Base-by-base conservation (phyloP, 1,140 invertebrate genomes). In the Drosophila burlai region DNA sequence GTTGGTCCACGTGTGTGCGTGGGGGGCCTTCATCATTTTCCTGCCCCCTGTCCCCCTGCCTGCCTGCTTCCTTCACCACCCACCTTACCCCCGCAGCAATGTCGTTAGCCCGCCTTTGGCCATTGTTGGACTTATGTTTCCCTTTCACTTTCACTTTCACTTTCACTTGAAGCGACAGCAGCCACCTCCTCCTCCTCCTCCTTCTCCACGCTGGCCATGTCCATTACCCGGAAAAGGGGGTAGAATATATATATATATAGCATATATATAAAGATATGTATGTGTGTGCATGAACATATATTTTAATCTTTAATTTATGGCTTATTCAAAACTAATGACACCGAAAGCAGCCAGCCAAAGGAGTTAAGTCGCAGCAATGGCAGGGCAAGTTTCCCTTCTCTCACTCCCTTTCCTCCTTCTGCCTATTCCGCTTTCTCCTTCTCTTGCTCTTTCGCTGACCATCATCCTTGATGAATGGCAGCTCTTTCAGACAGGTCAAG, bases 261-360 rank as follows among this genome's bases (percentile, higher is more conserved):
- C 38, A 69, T 67, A 46, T 50, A 68, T 54, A 66, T 49, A 71
- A 13, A 29, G n/a, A 21, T 45, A 15, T 36, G 5, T n/a, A 9
- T 24, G 16, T 42, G 15, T 45, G 31, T 34, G 55, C 26, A 60
- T 40, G 74, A 11, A 40, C 55, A 77, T 69, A 79, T 78, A 79
- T 87, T 87, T 87, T 87, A 87, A 89, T 87, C 83, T 87, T 87
- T 87, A 89, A 87, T 87, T 87, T 87, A 87, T 87, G 83, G 83
- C 83, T 87, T 87, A 87, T 87, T 87, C 83, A 87, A 87, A 87
- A 87, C 83, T 87, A 87, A 87, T 87, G 83, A 87, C 83, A 87
- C 83, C 80, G 83, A 87, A 87, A 89, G 76, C 77, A 65, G 75
- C 63, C 83, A 73, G 52, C 60, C 46, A 57, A 75, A 67, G 61